Percentiles rank a stretch among this genome's conserved stretches.
Conservation (phyloP, 2,797 vertebrate species). For the Anomalospiza imberbis region DNA sequence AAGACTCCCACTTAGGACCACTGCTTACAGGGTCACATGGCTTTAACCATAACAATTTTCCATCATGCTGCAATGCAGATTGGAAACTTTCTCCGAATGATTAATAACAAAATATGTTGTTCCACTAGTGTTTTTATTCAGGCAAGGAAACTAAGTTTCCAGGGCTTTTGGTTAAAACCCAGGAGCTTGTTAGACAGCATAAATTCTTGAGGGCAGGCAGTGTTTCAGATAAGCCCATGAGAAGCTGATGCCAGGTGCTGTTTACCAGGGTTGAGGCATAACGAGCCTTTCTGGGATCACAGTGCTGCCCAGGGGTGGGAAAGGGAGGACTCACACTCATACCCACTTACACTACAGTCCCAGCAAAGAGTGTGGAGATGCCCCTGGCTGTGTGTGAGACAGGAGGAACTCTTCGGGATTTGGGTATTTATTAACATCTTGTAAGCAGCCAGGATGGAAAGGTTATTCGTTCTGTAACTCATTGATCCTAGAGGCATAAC, state of each 20-base stretch:
- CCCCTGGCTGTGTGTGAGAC: neutral
- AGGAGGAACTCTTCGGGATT: neutral
- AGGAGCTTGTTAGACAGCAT: neutral
- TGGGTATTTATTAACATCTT: neutral
- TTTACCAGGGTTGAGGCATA: neutral
- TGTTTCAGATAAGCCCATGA: neutral
- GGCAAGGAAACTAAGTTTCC: neutral
- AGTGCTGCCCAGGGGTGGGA: neutral
- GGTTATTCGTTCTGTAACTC: neutral
- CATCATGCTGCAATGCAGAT: neutral
- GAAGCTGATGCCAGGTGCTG: neutral
- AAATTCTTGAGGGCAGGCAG: neutral
- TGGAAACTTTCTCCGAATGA: neutral
- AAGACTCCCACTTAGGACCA: neutral
- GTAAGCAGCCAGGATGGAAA: neutral
- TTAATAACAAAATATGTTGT: neutral
- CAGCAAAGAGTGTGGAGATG: neutral
- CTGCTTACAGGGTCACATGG: neutral
- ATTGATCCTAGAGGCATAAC: conserved; percentile 12
- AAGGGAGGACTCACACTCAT: neutral
- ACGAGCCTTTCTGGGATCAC: neutral
- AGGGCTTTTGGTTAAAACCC: neutral
- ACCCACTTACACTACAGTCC: neutral
- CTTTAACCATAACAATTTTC: neutral
- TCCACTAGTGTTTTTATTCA: neutral